Conservation (phyloP, 1,140 invertebrate species). For the Luehdorfia chinensis region DNA sequence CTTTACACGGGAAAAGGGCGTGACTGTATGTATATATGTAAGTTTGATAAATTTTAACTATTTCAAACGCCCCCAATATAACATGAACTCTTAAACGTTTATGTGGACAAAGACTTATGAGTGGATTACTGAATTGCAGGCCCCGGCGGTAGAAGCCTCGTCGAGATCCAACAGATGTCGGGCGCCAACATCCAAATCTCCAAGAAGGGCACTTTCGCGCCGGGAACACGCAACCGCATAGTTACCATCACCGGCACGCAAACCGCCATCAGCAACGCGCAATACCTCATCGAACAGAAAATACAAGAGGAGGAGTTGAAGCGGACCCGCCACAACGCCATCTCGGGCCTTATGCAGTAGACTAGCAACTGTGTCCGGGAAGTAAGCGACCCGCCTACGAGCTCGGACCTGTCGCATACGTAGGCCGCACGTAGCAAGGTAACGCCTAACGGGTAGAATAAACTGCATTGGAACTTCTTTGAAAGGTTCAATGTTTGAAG, state of each 20-base stretch:
- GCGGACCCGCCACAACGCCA: constrained; percentile 91
- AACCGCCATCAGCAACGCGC: constrained; percentile 92
- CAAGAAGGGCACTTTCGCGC: constrained; percentile 98
- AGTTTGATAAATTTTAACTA: too few relatives aligned
- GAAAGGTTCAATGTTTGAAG: too few relatives aligned
- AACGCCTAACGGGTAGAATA: background rate
- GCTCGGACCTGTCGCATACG: background rate
- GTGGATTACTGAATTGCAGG: constrained; percentile 75
- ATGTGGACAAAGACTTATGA: too few relatives aligned
- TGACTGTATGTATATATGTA: too few relatives aligned
- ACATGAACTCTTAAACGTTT: too few relatives aligned
- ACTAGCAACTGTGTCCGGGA: background rate
- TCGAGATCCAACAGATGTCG: constrained; percentile 97
- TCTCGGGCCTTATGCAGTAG: constrained; percentile 84
- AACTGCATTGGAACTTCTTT: too few relatives aligned
- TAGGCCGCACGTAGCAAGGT: background rate
- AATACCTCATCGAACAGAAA: constrained; percentile 96
- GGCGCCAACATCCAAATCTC: constrained; percentile 99
- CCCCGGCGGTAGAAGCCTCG: constrained; percentile 95
- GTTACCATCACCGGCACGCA: constrained; percentile 95
- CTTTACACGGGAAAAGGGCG: too few relatives aligned
- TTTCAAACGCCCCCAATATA: too few relatives aligned
- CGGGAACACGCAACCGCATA: constrained; percentile 97
- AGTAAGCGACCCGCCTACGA: background rate
- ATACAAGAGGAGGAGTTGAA: constrained; percentile 97